A percentile compares a stretch with the other conserved stretches of the same genome.
phyloP scores from a whole-genome alignment of 2,797 vertebrate species.

The Peromyscus aztecus region DNA sequence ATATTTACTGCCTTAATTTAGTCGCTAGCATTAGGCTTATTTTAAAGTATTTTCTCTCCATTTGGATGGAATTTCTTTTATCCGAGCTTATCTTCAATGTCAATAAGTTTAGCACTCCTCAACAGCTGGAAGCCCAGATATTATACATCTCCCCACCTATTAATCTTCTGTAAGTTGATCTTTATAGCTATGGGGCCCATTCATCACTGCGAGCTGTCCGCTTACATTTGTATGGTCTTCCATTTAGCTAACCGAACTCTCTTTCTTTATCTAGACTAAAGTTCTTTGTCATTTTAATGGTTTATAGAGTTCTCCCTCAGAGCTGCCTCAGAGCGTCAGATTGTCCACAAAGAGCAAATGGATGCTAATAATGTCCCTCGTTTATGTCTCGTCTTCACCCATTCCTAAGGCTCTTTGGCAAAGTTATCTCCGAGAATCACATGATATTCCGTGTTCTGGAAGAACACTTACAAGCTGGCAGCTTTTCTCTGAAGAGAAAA shows the following conservation, averaged over 20 bases:
- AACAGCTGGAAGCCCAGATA: slow-evolving; percentile 74
- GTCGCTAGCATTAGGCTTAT: slow-evolving; percentile 67
- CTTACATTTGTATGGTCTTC: slow-evolving; percentile 52
- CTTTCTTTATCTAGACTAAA: slow-evolving; percentile 56
- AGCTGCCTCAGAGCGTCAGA: slow-evolving; percentile 9
- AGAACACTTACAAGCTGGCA: not conserved
- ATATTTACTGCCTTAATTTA: slow-evolving; percentile 80
- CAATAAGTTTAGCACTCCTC: slow-evolving; percentile 64
- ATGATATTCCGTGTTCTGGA: not conserved
- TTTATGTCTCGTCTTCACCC: not conserved
- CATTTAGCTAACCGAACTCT: slow-evolving; percentile 73
- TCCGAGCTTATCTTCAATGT: slow-evolving; percentile 74
- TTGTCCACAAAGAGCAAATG: slow-evolving; percentile 49
- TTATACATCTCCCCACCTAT: slow-evolving; percentile 56
- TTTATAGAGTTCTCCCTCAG: slow-evolving; percentile 43
- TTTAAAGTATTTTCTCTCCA: slow-evolving; percentile 77
- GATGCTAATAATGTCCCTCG: not conserved
- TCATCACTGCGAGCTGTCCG: slow-evolving; percentile 54
- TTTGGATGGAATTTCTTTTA: slow-evolving; percentile 71
- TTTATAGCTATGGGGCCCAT: slow-evolving; percentile 43
- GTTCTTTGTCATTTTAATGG: slow-evolving; percentile 77
- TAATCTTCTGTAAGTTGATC: slow-evolving; percentile 72
- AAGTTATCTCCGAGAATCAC: not conserved
- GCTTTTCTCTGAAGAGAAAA: not conserved
- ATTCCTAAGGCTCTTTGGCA: not conserved